These are phyloP conservation scores for Pseudotriccus pelzelni DNA, from an alignment of 2,797 vertebrate genomes.

Conservation along the genomic window DNA sequence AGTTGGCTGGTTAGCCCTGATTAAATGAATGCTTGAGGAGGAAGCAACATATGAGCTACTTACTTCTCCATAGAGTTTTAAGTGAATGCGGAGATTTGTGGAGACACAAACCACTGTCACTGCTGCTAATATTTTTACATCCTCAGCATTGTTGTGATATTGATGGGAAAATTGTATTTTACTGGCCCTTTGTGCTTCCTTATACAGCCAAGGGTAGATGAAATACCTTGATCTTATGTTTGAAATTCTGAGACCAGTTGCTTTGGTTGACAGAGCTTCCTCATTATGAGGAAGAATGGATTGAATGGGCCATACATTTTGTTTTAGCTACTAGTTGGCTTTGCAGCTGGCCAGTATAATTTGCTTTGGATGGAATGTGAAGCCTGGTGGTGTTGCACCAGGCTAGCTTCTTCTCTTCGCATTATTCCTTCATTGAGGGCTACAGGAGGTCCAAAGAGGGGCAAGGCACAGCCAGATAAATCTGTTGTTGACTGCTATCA, in stretches of 20 bases:
- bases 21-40: not conserved
- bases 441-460: not conserved
- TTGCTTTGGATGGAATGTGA: not conserved
- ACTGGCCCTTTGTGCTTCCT: not conserved
- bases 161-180: not conserved
- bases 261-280: not conserved
- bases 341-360: not conserved
- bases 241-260: not conserved
- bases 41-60: not conserved
- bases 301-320: not conserved
- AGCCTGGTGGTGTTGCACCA: not conserved
- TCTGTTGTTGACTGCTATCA: fast-evolving
- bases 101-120: not conserved
- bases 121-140: not conserved
- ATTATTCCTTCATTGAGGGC: not conserved
- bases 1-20: not conserved
- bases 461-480: not conserved
- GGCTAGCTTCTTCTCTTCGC: not conserved
- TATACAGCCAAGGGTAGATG: not conserved
- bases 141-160: not conserved
- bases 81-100: not conserved
- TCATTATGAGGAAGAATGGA: not conserved
- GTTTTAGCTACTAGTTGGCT: not conserved
- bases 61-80: not conserved
- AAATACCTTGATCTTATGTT: not conserved